phyloP scores from a whole-genome alignment of 2,888 invertebrate genomes.

The Drosophila limbata region DNA sequence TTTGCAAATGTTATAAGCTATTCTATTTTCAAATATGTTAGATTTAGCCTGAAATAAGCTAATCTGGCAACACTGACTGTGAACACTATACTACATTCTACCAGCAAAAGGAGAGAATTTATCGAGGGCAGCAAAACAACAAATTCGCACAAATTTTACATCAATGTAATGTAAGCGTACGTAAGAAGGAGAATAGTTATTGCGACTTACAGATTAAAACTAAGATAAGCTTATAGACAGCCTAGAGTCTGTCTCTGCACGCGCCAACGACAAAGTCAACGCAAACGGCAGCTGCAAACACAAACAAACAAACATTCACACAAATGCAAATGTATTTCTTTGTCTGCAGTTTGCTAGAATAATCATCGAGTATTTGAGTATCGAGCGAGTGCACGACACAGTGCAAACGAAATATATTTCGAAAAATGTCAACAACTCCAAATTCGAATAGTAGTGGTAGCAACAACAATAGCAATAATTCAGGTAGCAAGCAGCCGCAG shows the following conservation, averaged over 20 bases:
- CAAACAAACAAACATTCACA: slow-evolving; percentile 19
- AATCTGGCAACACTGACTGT: no score
- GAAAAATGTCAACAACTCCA: slow-evolving; percentile 83
- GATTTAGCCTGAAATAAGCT: no score
- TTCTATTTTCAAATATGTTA: no score
- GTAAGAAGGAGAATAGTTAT: slow-evolving; percentile 38
- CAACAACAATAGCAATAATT: slow-evolving; percentile 70
- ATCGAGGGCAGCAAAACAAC: slow-evolving; percentile 39
- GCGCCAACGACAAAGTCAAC: not conserved
- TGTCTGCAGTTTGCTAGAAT: slow-evolving; percentile 60
- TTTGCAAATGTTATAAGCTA: no score
- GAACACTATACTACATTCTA: no score
- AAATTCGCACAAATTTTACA: slow-evolving; percentile 60
- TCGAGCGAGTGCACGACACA: slow-evolving; percentile 32
- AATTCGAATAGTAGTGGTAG: slow-evolving; percentile 82
- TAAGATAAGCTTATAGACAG: slow-evolving; percentile 44
- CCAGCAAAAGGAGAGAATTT: not conserved
- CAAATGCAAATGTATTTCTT: slow-evolving; percentile 60
- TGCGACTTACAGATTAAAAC: slow-evolving; percentile 57
- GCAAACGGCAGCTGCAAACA: not conserved
- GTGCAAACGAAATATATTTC: slow-evolving; percentile 47
- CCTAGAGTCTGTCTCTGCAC: slow-evolving; percentile 1
- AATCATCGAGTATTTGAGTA: slow-evolving; percentile 40
- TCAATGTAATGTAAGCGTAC: slow-evolving; percentile 48
- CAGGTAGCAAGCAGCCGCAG: slow-evolving; percentile 59